Evolutionary conservation across 2,113 vertebrate species (phyloP).

Genomic region (Xiphorhynchus elegans): DNA sequence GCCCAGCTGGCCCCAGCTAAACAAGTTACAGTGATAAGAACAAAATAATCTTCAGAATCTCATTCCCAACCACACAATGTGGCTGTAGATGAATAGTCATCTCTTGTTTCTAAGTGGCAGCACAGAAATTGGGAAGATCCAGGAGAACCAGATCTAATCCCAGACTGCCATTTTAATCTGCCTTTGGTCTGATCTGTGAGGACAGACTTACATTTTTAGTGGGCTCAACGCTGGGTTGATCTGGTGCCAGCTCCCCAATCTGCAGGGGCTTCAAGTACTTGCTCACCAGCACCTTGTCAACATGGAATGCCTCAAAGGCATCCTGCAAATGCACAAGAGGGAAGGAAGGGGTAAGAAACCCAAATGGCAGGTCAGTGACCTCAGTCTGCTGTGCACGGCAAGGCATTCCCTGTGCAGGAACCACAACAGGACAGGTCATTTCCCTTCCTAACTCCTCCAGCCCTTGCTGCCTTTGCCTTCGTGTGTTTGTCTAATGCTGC

Average conservation of each 20-base stretch:
- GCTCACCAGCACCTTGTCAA: constrained; percentile 72
- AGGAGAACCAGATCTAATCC: not conserved
- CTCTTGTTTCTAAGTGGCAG: not conserved
- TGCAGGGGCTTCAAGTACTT: constrained; percentile 77
- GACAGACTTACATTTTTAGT: constrained; percentile 79
- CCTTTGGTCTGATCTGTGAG: not conserved
- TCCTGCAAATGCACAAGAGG: constrained; percentile 65
- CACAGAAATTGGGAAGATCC: not conserved
- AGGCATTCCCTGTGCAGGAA: not conserved
- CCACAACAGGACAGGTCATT: not conserved
- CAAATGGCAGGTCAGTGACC: not conserved
- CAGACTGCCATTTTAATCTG: not conserved
- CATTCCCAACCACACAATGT: not conserved
- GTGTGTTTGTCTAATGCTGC: accelerated
- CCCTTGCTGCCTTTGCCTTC: not conserved
- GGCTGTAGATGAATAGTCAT: not conserved
- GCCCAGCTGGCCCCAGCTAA: not conserved
- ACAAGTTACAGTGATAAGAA: not conserved
- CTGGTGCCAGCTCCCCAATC: constrained; percentile 80
- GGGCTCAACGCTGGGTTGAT: constrained; percentile 77
- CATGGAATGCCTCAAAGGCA: constrained; percentile 80
- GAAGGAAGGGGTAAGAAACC: not conserved
- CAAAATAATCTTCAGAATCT: not conserved
- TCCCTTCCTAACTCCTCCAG: not conserved
- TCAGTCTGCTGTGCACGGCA: too few relatives aligned